Percentiles rank a stretch among this genome's conserved stretches.
These are phyloP conservation scores for Myotis davidii DNA, from an alignment of 2,113 vertebrate species.

Conservation along the genomic window DNA sequence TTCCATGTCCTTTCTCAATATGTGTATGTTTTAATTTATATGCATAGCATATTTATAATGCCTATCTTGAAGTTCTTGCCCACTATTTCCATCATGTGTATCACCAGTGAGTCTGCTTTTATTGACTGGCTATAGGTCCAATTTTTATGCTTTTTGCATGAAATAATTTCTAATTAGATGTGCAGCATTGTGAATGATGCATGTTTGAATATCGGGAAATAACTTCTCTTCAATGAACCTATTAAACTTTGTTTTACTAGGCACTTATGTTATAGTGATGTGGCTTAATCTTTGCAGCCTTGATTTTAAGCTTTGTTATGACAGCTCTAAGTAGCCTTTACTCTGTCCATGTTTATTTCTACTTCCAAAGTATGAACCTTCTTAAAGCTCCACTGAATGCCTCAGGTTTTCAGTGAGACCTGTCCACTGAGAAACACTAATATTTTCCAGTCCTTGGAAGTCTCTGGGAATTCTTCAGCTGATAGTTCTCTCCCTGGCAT, in stretches of 20 bases:
- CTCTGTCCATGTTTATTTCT: background rate
- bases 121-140: background rate
- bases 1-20: background rate
- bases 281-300: background rate
- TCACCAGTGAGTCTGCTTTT: background rate
- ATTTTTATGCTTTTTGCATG: background rate
- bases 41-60: background rate
- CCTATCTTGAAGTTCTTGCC: background rate
- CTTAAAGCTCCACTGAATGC: background rate
- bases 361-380: background rate
- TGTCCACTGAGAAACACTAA: accelerated
- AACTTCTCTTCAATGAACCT: background rate
- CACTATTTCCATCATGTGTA: background rate
- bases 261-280: background rate
- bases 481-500: background rate
- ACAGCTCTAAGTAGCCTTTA: background rate
- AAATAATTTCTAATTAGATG: background rate
- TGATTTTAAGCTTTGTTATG: background rate
- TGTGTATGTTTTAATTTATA: background rate
- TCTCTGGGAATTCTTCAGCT: background rate
- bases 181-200: background rate
- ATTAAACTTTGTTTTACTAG: background rate
- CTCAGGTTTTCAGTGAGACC: background rate
- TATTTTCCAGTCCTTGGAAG: background rate
- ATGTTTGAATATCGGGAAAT: background rate